phyloP scores from a whole-genome alignment of 2,888 invertebrate genomes.

The Stegana nigrithorax region DNA sequence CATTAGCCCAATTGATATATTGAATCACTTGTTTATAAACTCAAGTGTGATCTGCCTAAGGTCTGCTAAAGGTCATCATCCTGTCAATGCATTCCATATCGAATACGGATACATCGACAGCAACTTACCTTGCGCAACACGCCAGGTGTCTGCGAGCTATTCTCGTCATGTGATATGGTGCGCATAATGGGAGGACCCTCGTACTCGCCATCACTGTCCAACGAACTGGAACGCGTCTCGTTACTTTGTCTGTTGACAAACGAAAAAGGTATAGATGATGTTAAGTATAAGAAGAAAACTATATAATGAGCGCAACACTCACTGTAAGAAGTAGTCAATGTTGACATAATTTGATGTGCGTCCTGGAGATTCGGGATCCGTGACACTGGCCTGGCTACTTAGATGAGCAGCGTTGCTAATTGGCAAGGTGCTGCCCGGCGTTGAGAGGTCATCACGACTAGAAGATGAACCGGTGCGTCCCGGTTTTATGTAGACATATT shows the following conservation, averaged over 20 bases:
- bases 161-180: conserved; percentile 75
- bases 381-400: conserved; percentile 68
- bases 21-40: no score
- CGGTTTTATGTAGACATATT: conserved; percentile 82
- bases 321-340: conserved; percentile 92
- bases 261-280: neutral
- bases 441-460: conserved; percentile 76
- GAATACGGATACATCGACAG: neutral
- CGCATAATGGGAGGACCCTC: conserved; percentile 71
- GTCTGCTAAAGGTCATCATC: no score
- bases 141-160: conserved; percentile 69
- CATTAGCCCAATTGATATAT: no score
- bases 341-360: conserved; percentile 90
- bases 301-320: conserved; percentile 62
- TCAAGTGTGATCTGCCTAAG: no score
- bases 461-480: conserved; percentile 75
- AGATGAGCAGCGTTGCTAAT: conserved; percentile 65
- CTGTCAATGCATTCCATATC: no score
- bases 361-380: conserved; percentile 82
- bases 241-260: conserved; percentile 63
- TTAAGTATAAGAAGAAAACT: neutral
- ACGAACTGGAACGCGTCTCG: conserved; percentile 70
- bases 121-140: conserved; percentile 65
- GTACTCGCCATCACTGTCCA: conserved; percentile 71
- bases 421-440: conserved; percentile 72